phyloP scores from a whole-genome alignment of 2,888 invertebrate species.

The Oegoconia quadripuncta region DNA sequence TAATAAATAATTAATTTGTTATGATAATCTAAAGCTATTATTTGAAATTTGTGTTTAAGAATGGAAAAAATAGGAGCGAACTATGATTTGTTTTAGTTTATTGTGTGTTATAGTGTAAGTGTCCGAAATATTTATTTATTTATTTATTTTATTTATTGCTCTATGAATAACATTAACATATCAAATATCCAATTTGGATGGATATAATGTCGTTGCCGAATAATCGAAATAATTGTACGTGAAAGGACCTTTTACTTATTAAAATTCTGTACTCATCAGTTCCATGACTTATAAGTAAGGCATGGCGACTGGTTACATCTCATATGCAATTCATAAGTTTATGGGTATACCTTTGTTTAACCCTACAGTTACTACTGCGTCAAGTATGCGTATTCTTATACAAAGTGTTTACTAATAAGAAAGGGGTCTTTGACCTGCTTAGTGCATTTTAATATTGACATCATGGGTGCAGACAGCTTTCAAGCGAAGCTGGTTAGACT shows the following conservation, averaged over 20 bases:
- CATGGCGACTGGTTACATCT: conserved; percentile 31
- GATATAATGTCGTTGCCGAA: conserved; percentile 16
- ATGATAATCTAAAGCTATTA: conserved; percentile 19
- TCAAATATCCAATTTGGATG: conserved; percentile 10
- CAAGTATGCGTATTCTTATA: conserved; percentile 32
- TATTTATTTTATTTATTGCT: conserved; percentile 32
- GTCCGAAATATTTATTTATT: too few relatives aligned
- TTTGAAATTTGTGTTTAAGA: conserved; percentile 18
- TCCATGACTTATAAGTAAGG: conserved; percentile 29
- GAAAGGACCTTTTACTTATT: conserved; percentile 35
- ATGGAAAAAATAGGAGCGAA: conserved; percentile 18
- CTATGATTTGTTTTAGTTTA: too few relatives aligned
- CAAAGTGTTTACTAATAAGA: conserved; percentile 40
- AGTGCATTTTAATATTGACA: conserved; percentile 29
- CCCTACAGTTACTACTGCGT: conserved; percentile 32
- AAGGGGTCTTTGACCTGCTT: conserved; percentile 47
- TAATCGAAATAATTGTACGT: conserved; percentile 25
- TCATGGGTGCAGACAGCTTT: conserved; percentile 45
- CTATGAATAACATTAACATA: conserved; percentile 14
- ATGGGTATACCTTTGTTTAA: conserved; percentile 31
- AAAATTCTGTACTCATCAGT: conserved; percentile 30
- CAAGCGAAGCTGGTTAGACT: conserved; percentile 42
- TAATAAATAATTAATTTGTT: conserved; percentile 22
- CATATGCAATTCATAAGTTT: conserved; percentile 27
- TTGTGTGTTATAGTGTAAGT: too few relatives aligned